phyloP scores from a whole-genome alignment of 1,140 invertebrate species.

The Ladona fulva region DNA sequence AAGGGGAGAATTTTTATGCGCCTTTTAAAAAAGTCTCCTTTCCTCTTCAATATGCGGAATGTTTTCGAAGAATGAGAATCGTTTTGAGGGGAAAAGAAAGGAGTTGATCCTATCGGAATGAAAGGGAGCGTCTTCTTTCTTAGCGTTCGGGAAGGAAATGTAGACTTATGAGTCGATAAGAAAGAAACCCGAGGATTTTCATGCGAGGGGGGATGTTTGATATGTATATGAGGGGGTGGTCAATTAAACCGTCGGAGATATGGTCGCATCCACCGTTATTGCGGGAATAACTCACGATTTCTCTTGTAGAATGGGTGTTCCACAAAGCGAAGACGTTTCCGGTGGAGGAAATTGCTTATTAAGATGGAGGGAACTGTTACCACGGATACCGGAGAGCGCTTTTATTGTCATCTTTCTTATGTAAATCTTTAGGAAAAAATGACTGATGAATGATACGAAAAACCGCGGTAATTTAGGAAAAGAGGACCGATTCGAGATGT shows the following conservation, averaged over 20 bases:
- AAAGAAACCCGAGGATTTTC: not conserved
- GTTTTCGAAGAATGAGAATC: not conserved
- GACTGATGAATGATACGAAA: too few species aligned
- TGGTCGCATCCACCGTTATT: not conserved
- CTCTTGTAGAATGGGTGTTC: not conserved
- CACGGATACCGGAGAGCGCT: too few species aligned
- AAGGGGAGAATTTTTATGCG: slow-evolving; percentile 1
- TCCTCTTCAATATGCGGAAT: not conserved
- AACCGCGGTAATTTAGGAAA: too few species aligned
- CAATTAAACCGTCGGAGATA: not conserved
- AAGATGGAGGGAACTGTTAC: too few species aligned
- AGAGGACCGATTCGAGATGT: too few species aligned
- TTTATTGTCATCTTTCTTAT: too few species aligned
- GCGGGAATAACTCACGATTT: not conserved
- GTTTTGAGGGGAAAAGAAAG: not conserved
- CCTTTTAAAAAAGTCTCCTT: not conserved
- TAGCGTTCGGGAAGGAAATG: not conserved
- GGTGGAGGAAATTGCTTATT: too few species aligned
- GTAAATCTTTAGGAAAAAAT: too few species aligned
- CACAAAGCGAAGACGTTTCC: too few species aligned
- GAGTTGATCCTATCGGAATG: not conserved
- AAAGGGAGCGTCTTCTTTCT: not conserved
- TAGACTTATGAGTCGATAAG: not conserved
- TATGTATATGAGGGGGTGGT: not conserved
- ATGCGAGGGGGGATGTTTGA: not conserved